These are phyloP conservation scores for Gambelia wislizenii DNA, from an alignment of 2,797 vertebrate species.

Conservation along the genomic window DNA sequence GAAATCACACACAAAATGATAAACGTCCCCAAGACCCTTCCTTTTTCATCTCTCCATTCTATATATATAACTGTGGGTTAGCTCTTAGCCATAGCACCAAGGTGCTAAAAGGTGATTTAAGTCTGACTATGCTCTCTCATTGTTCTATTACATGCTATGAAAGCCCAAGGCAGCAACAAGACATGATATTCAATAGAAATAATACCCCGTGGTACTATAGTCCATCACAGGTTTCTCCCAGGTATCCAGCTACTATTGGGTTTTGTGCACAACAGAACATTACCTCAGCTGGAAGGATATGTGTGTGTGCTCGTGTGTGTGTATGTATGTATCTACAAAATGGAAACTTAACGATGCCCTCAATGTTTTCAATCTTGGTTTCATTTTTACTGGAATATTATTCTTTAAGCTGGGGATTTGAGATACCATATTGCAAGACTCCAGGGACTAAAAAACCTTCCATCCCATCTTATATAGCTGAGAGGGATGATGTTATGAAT, in stretches of 20 bases:
- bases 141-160: not conserved
- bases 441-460: not conserved
- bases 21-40: not conserved
- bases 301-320: no score
- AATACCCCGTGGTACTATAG: slow-evolving; percentile 14
- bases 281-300: slow-evolving; percentile 21
- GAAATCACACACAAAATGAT: not conserved
- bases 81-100: not conserved
- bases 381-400: slow-evolving; percentile 39
- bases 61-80: slow-evolving; percentile 23
- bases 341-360: not conserved
- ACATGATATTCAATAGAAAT: slow-evolving; percentile 37
- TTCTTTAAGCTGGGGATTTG: not conserved
- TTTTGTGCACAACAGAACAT: slow-evolving; percentile 33
- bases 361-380: not conserved
- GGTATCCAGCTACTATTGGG: not conserved
- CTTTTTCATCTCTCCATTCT: not conserved
- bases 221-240: not conserved
- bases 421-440: not conserved
- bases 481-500: slow-evolving; percentile 26
- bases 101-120: not conserved
- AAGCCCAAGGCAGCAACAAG: slow-evolving; percentile 30
- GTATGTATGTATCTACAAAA: slow-evolving; percentile 35
- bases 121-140: slow-evolving; percentile 8
- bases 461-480: not conserved